Percentiles rank a stretch among this genome's conserved stretches.
Conservation (phyloP, 2,113 vertebrate genomes). For the Ascaphus truei region DNA sequence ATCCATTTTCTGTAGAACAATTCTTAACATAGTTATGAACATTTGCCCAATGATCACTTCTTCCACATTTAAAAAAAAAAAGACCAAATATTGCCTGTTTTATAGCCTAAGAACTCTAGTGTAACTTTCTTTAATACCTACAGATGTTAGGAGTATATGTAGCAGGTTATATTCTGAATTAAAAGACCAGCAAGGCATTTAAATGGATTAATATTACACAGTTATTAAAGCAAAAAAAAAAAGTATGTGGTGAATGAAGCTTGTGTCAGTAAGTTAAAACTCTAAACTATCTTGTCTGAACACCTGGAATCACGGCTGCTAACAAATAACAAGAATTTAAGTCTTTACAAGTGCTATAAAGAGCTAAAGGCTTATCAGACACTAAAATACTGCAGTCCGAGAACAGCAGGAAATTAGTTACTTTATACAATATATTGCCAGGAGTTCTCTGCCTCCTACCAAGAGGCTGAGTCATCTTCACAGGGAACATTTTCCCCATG, state of each 20-base stretch:
- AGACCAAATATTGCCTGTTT: too few relatives aligned
- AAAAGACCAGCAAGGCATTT: not conserved
- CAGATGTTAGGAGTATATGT: too few relatives aligned
- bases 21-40: too few relatives aligned
- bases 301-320: slow-evolving; percentile 8
- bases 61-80: too few relatives aligned
- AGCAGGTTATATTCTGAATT: too few relatives aligned
- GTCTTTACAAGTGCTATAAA: not conserved
- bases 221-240: not conserved
- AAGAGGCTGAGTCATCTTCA: not conserved
- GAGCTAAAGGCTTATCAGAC: not conserved
- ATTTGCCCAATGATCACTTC: too few relatives aligned
- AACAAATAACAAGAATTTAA: not conserved
- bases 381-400: not conserved
- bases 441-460: not conserved
- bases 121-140: too few relatives aligned
- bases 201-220: slow-evolving; percentile 15
- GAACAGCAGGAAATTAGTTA: not conserved
- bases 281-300: not conserved
- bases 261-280: not conserved
- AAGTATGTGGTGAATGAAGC: not conserved
- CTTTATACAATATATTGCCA: not conserved
- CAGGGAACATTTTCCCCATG: not conserved
- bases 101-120: too few relatives aligned
- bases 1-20: too few relatives aligned